phyloP scores from a whole-genome alignment of 1,140 invertebrate species.

The Trypoxylus dichotomus region DNA sequence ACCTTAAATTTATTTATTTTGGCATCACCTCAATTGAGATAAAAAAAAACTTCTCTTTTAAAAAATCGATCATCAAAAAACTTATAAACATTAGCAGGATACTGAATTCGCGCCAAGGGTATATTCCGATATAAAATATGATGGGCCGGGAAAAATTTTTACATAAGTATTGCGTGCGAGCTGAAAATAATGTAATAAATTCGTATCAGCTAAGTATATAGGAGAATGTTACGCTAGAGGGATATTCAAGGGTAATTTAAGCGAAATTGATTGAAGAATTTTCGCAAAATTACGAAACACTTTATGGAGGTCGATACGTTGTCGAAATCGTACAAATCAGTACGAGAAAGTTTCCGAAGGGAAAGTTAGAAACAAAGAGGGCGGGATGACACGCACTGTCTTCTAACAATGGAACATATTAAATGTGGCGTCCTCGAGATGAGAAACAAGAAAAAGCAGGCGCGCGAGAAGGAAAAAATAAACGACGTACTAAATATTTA shows the following conservation, averaged over 20 bases:
- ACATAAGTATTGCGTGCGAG: background rate
- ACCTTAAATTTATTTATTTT: no score
- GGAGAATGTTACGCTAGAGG: background rate
- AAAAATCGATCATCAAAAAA: background rate
- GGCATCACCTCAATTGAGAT: background rate
- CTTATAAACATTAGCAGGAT: background rate
- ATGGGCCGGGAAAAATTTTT: background rate
- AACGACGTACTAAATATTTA: constrained; percentile 9
- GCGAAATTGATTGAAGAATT: background rate
- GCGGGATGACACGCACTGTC: constrained; percentile 9
- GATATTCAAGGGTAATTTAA: background rate
- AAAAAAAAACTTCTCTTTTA: background rate
- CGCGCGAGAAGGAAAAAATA: background rate
- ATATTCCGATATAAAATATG: background rate
- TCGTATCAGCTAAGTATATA: constrained; percentile 19
- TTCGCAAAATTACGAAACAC: constrained; percentile 5
- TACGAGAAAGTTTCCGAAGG: background rate
- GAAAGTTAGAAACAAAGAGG: background rate
- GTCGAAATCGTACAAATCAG: background rate
- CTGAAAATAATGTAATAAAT: background rate
- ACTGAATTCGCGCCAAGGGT: background rate
- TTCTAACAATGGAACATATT: constrained; percentile 16
- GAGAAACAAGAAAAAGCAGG: background rate
- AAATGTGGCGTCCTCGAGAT: background rate
- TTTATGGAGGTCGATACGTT: background rate